Base-by-base conservation (phyloP, 2,888 invertebrate genomes). In the Willowsia nigromaculata region DNA sequence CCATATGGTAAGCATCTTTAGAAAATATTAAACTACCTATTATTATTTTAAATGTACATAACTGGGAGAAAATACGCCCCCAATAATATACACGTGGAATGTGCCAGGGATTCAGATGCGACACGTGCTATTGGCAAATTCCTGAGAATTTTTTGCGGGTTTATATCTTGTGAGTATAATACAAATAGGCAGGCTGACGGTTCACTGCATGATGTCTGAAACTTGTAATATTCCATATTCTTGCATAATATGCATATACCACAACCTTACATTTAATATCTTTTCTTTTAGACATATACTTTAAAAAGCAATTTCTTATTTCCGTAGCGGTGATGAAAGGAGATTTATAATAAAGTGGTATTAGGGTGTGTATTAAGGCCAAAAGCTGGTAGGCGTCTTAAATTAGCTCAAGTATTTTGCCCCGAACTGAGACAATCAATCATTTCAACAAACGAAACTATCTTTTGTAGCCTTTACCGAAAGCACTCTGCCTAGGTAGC, bases 1-100 rank as follows among this genome's bases (percentile, higher is more conserved):
- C 98, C 99, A 43, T 97, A 98, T 94, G 98, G 98, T 98, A 95
- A 94, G 94, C 50, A 47, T 13, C 15, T 3, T 37, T 33, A 7
- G 18, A 33, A 68, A 33, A 68, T 37, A 37, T 33, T n/a, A 6
- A 3, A 3, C 43, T 43, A 9, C 13, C 9, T 43, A 43, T 43
- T 43, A 43, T 43, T 43, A 13, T 9, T 43, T 3, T 43, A 43
- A 43, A n/a, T n/a, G n/a, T 43, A 53, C n/a, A 53, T 5, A 53
- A 18, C n/a, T 53, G 3, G 1, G 18, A 18, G 13, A 53, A 50
- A 50, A 6, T 15, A 13, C 13, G 50, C 18, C 53, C 7, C 6
- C 6, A 53, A 7, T 18, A 13, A 50, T 50, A 53, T 53, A 5
- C 22, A 53, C 5, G 5, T 22, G 53, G 22, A 22, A 13, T 50